phyloP scores from a whole-genome alignment of 2,113 vertebrate genomes.

The Climacteris rufus region DNA sequence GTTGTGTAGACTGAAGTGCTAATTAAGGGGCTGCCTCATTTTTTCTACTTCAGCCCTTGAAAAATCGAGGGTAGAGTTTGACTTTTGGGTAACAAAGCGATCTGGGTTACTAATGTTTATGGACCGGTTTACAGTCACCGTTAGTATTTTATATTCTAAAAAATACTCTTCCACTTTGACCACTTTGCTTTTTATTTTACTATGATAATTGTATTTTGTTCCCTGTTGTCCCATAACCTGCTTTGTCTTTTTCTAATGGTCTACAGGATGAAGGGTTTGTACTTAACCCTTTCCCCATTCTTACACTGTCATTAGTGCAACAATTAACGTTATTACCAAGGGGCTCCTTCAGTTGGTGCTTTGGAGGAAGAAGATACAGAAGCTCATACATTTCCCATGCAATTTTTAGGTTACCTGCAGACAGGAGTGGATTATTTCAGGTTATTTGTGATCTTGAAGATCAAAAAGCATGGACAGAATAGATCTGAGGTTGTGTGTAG shows the following conservation, averaged over 20 bases:
- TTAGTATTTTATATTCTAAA: not conserved
- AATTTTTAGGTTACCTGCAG: not conserved
- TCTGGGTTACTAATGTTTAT: not conserved
- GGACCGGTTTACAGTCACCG: not conserved
- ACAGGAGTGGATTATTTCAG: not conserved
- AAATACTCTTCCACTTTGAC: not conserved
- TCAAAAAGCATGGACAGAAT: not conserved
- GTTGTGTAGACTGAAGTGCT: not conserved
- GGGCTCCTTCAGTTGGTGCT: not conserved
- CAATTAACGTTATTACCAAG: not conserved
- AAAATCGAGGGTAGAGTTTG: not conserved
- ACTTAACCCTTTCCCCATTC: not conserved
- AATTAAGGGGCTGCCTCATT: not conserved
- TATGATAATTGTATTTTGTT: not conserved
- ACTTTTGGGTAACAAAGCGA: not conserved
- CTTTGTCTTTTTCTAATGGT: not conserved
- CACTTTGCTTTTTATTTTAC: not conserved
- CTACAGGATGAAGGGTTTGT: not conserved
- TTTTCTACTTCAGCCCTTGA: not conserved
- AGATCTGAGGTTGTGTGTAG: not conserved
- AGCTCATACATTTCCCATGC: not conserved
- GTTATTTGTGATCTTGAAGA: not conserved
- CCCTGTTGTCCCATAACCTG: not conserved
- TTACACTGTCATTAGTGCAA: not conserved
- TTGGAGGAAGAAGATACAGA: not conserved